phyloP scores from a whole-genome alignment of 2,888 invertebrate genomes.

The Ennomos fuscantarius region DNA sequence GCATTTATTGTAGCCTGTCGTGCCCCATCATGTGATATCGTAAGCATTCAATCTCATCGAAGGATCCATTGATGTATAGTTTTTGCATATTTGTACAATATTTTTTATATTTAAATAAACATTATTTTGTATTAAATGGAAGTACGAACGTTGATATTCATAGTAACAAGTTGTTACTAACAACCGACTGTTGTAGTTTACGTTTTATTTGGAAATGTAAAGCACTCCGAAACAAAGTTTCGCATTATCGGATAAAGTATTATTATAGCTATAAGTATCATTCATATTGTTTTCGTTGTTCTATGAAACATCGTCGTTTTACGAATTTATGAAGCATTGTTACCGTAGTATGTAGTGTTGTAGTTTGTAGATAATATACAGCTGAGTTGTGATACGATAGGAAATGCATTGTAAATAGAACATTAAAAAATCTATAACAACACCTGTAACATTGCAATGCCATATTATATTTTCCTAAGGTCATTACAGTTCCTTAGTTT shows the following conservation, averaged over 20 bases:
- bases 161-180: too few species aligned
- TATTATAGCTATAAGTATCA: slow-evolving; percentile 61
- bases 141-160: slow-evolving; percentile 30
- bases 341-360: slow-evolving; percentile 73
- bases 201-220: slow-evolving; percentile 49
- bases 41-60: slow-evolving; percentile 50
- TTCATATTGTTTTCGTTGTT: slow-evolving; percentile 61
- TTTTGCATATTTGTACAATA: slow-evolving; percentile 72
- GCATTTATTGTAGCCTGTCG: slow-evolving; percentile 11
- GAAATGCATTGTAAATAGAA: slow-evolving; percentile 54
- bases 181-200: slow-evolving; percentile 62
- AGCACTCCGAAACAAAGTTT: slow-evolving; percentile 53
- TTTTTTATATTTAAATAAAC: slow-evolving; percentile 54
- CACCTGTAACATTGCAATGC: slow-evolving; percentile 45
- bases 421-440: slow-evolving; percentile 37
- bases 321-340: slow-evolving; percentile 81
- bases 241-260: slow-evolving; percentile 65
- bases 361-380: slow-evolving; percentile 59
- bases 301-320: slow-evolving; percentile 67
- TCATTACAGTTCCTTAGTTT: slow-evolving; percentile 43
- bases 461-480: slow-evolving; percentile 38
- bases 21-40: slow-evolving; percentile 51
- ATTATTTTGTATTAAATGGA: slow-evolving; percentile 55
- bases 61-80: slow-evolving; percentile 65
- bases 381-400: slow-evolving; percentile 60